These are phyloP conservation scores for Leptinotarsa rubiginosa DNA, from an alignment of 2,888 invertebrate genomes.

Conservation along the genomic window DNA sequence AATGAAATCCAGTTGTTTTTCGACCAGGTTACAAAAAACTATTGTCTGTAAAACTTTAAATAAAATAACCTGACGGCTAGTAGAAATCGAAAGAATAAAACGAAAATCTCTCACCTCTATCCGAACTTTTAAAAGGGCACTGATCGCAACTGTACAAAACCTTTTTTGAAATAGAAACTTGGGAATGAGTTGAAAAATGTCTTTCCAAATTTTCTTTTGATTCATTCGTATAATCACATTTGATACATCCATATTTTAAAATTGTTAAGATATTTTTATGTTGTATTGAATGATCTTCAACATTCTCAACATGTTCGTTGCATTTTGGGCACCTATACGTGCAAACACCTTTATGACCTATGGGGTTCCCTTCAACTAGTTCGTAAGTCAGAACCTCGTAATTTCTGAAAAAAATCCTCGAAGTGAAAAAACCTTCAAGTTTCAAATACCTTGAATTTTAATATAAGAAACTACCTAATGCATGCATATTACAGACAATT, in stretches of 20 bases:
- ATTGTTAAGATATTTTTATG: background rate
- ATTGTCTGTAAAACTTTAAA: no score
- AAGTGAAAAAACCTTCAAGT: no score
- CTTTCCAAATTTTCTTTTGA: background rate
- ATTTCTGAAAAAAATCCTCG: no score
- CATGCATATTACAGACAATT: no score
- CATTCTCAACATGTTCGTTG: constrained; percentile 5
- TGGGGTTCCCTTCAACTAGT: background rate
- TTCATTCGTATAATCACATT: no score
- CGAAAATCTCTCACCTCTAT: constrained; percentile 1
- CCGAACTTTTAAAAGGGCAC: constrained; percentile 18
- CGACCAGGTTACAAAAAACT: no score
- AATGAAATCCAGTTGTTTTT: no score
- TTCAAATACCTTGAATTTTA: no score
- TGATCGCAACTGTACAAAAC: constrained; percentile 11
- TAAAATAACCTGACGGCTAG: no score
- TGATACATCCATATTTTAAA: background rate
- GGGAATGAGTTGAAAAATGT: background rate
- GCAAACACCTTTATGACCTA: background rate
- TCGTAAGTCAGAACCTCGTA: no score
- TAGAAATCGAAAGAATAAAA: background rate
- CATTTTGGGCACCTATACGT: constrained; percentile 18
- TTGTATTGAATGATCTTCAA: background rate
- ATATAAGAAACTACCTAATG: no score
- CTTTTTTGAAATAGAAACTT: background rate